phyloP scores from a whole-genome alignment of 2,888 invertebrate species.

The Campoletis raptor region DNA sequence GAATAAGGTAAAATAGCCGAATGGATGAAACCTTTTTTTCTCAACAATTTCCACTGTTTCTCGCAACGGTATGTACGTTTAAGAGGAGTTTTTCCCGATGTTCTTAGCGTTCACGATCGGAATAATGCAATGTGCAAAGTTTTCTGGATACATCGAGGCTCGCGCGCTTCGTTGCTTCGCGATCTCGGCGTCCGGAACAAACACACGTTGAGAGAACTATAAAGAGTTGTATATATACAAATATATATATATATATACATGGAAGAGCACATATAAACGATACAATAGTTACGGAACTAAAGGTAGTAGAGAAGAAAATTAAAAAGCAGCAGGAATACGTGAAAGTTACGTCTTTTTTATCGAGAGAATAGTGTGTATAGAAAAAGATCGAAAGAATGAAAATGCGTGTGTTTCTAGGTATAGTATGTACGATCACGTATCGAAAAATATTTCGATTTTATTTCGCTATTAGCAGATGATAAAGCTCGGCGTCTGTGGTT shows the following conservation, averaged over 20 bases:
- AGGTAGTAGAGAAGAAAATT: slow-evolving; percentile 8
- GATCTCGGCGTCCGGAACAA: slow-evolving; percentile 13
- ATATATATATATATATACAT: neutral
- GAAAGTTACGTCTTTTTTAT: neutral
- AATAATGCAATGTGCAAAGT: slow-evolving; percentile 78
- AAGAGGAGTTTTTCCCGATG: neutral
- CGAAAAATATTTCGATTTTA: slow-evolving; percentile 69
- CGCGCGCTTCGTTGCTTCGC: slow-evolving; percentile 46
- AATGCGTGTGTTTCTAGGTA: neutral
- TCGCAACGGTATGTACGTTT: neutral
- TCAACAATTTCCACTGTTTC: slow-evolving; percentile 39
- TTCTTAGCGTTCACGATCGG: slow-evolving; percentile 54
- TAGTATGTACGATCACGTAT: neutral
- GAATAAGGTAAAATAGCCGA: neutral
- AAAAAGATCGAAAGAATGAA: neutral
- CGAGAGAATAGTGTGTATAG: neutral
- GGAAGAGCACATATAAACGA: neutral
- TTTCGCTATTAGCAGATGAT: slow-evolving; percentile 78
- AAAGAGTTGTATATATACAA: neutral
- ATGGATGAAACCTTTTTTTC: neutral
- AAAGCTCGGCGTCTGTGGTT: slow-evolving; percentile 69
- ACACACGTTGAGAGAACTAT: slow-evolving; percentile 10
- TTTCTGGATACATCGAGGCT: slow-evolving; percentile 64
- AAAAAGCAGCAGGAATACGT: slow-evolving; percentile 4
- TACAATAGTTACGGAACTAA: neutral